Conservation (phyloP, 2,888 invertebrate species). For the Cyaniris semiargus region DNA sequence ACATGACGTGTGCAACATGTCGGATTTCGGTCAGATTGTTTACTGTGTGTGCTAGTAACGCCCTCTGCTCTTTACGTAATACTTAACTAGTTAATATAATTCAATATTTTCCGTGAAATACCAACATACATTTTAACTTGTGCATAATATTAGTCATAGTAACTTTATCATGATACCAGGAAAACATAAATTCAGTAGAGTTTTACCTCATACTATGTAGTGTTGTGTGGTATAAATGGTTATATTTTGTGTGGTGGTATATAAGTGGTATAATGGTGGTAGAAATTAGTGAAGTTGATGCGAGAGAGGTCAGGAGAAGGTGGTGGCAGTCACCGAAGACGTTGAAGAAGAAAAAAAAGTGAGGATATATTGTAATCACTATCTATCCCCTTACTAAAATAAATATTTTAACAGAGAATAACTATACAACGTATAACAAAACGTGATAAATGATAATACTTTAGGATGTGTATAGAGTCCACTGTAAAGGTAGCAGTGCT, state of each 20-base stretch:
- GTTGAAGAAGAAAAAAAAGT: constrained; percentile 53
- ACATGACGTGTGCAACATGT: too few relatives aligned
- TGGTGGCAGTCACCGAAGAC: constrained; percentile 69
- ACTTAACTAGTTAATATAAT: too few relatives aligned
- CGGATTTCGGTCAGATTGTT: too few relatives aligned
- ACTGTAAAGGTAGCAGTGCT: too few relatives aligned
- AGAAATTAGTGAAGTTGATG: constrained; percentile 55
- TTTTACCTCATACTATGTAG: background rate
- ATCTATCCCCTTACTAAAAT: too few relatives aligned
- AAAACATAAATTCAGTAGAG: background rate
- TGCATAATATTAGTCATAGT: background rate
- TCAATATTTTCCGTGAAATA: background rate
- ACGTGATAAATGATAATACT: too few relatives aligned
- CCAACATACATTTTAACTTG: background rate
- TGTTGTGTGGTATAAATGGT: background rate
- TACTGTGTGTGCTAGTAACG: too few relatives aligned
- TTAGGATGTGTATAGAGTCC: too few relatives aligned
- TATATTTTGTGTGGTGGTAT: constrained; percentile 14
- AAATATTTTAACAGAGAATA: too few relatives aligned
- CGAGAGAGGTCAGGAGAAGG: constrained; percentile 57
- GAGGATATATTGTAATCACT: constrained; percentile 14
- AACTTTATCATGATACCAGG: constrained; percentile 16
- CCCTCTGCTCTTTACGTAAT: too few relatives aligned
- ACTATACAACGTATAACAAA: too few relatives aligned
- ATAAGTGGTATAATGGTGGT: constrained; percentile 47